Percentiles rank a stretch among this genome's conserved stretches.
These are phyloP conservation scores for Papilio machaon DNA, from an alignment of 1,140 invertebrate genomes.

Conservation along the genomic window DNA sequence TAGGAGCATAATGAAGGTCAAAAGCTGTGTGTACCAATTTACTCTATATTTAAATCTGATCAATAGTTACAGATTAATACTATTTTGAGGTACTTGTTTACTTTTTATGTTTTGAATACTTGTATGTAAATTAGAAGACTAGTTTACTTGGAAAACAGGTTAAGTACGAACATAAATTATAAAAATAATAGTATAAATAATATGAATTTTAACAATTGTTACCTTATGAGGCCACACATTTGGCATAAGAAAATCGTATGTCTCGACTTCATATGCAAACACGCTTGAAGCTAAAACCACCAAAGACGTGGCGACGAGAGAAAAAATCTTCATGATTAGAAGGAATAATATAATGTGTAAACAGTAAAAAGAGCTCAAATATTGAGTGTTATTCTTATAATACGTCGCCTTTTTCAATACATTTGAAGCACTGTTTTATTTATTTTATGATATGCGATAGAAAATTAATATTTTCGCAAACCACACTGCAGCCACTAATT, in stretches of 20 bases:
- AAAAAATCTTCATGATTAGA: constrained; percentile 51
- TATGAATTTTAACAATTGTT: constrained; percentile 47
- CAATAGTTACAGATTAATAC: background rate
- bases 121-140: background rate
- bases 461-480: background rate
- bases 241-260: constrained; percentile 75
- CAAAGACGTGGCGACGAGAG: constrained; percentile 49
- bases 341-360: constrained; percentile 26
- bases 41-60: background rate
- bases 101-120: background rate
- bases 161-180: background rate
- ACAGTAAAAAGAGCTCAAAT: background rate
- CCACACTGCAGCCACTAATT: background rate
- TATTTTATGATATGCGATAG: background rate
- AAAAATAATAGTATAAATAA: background rate
- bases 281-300: constrained; percentile 46
- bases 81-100: background rate
- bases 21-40: too few species aligned
- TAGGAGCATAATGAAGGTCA: too few species aligned
- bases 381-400: background rate
- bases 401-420: background rate
- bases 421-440: background rate
- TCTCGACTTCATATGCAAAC: constrained; percentile 63
- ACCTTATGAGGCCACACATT: constrained; percentile 73
- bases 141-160: background rate